A percentile compares a stretch with the other conserved stretches of the same genome.
Evolutionary conservation across 2,888 invertebrate species (phyloP).

Genomic region (Mycalesis mineus): DNA sequence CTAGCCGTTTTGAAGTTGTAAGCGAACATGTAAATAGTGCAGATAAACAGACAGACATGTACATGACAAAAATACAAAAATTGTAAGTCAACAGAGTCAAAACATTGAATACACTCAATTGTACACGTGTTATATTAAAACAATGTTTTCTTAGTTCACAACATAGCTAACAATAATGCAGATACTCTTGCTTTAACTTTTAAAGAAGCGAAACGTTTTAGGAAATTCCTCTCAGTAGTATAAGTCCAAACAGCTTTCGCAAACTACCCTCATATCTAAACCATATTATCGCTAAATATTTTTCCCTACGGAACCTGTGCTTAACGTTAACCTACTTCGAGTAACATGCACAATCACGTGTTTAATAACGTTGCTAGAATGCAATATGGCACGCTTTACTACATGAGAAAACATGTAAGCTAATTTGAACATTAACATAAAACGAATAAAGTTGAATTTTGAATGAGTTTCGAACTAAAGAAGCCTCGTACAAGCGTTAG

Average conservation of each 20-base stretch:
- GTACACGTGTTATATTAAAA: no score
- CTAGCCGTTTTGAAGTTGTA: no score
- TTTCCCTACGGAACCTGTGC: conserved; percentile 20
- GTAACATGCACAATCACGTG: conserved; percentile 39
- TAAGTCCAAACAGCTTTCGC: background rate
- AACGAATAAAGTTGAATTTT: background rate
- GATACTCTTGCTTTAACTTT: no score
- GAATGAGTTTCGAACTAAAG: background rate
- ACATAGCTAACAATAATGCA: no score
- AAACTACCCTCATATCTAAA: conserved; percentile 4
- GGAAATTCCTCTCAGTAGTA: no score
- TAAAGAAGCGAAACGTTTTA: no score
- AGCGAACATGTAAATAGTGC: no score
- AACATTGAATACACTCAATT: no score
- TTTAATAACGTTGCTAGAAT: conserved; percentile 33
- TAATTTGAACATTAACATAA: conserved; percentile 2
- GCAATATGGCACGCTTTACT: conserved; percentile 30
- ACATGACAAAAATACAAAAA: no score
- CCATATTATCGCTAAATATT: conserved; percentile 12
- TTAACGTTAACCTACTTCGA: conserved; percentile 33
- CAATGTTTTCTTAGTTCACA: no score
- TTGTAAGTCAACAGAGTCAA: no score
- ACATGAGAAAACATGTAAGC: conserved; percentile 9
- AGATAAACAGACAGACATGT: no score
- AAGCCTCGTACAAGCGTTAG: conserved; percentile 1